Base-by-base conservation (phyloP, 2,113 vertebrate genomes). In the Chlamydotis undulata region DNA sequence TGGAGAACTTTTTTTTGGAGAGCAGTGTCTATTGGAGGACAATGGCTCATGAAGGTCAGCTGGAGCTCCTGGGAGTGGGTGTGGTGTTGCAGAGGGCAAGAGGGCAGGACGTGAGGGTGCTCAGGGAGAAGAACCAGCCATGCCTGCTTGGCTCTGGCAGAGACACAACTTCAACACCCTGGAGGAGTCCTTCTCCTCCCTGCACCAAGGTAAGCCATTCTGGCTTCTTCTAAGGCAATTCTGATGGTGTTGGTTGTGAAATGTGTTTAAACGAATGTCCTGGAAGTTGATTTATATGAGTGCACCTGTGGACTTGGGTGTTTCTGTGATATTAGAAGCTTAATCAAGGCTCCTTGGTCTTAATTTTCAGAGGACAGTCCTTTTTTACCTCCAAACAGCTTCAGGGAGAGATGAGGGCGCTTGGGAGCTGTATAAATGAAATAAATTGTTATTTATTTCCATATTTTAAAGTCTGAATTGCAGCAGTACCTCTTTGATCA, bases 181-280 rank as follows among this genome's bases (percentile, higher is more conserved):
- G 0, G 3, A 0, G 1, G 13, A 19, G 11, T 43, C 7, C 41
- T 56, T 2, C 1, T 41, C 33, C 33, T 47, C 3, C 3, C 43
- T 25, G 7, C 5, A 2, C 22, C 1, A 35, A 83, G 25, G 37
- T 49, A 65, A 37, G 61, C 1, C 1, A 1, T 33, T 28, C 19
- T 64, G 45, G 19, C 26, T 43, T 25, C 6, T 83, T 29, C 19
- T 17, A 12, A 8, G 3, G 6, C 3, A 2, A 2, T 76, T 89
- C 61, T 33, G 21, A 5, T 29, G 14, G 15, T 37, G 7, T 67
- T 35, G 43, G 2, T 19, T 23, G 23, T 39, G 13, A 50, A 65
- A 31, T 4, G 7, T 28, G 35, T 29, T 86, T 35, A 45, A 15
- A 7, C 29, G 7, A 26, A 31, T 2, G 22, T 29, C 7, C 41